Evolutionary conservation across 2,888 invertebrate species (phyloP).

Genomic region (Hirtodrosophila duncani): DNA sequence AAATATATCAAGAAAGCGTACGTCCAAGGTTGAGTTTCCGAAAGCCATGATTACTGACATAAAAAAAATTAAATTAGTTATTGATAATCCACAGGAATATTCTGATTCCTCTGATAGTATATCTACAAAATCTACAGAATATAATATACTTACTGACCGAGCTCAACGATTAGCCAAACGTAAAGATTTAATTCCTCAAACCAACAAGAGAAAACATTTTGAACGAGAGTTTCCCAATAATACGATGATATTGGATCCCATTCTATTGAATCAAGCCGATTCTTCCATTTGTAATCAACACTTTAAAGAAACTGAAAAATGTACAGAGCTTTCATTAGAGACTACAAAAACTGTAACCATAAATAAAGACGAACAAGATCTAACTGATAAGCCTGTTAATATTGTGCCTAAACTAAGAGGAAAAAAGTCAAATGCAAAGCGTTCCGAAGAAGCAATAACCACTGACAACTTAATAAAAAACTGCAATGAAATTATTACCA

Average conservation of each 20-base stretch:
- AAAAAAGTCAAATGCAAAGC: constrained; percentile 63
- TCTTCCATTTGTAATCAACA: constrained; percentile 10
- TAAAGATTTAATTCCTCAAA: constrained; percentile 49
- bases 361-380: constrained; percentile 29
- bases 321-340: not conserved
- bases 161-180: constrained; percentile 68
- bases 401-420: constrained; percentile 75
- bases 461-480: not conserved
- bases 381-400: constrained; percentile 69
- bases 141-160: constrained; percentile 51
- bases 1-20: constrained; percentile 18
- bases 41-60: constrained; percentile 20
- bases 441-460: constrained; percentile 44
- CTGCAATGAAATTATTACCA: not conserved
- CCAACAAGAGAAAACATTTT: constrained; percentile 67
- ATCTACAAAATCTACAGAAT: constrained; percentile 40
- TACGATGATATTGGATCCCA: constrained; percentile 15
- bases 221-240: constrained; percentile 43
- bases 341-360: constrained; percentile 14
- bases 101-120: constrained; percentile 57
- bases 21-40: constrained; percentile 21
- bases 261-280: not conserved
- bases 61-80: constrained; percentile 41
- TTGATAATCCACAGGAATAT: constrained; percentile 43
- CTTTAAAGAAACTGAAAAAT: constrained; percentile 5